Base-by-base conservation (phyloP, 2,888 invertebrate species). In the Oxycera nigricornis region DNA sequence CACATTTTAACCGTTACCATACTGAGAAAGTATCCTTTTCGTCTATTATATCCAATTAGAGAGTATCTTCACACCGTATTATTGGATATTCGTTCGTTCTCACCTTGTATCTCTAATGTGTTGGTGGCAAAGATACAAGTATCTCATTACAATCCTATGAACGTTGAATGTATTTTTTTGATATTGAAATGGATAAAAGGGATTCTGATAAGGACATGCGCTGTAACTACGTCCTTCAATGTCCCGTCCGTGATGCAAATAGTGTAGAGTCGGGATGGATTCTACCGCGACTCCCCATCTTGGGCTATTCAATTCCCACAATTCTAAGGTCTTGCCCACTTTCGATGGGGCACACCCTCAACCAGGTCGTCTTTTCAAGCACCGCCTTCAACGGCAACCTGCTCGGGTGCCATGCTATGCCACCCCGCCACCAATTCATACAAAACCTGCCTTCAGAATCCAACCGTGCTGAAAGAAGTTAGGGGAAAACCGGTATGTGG, bases 41-140 rank as follows among this genome's bases (percentile, higher is more conserved):
- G 70, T 70, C 70, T 52, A 55, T 70, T 70, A 55, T 70, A 70
- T 70, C 70, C 70, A 70, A 70, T 70, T 70, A 70, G 70, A 70
- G 39, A 65, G 65, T 39, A 70, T 55, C 52, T 70, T n/a, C n/a
- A 22, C 70, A 70, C 55, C 70, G 70, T 52, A 30, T 70, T 70
- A 70, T 70, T 35, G n/a, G n/a, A n/a, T n/a, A 55, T 55, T 70
- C 41, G 28, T 22, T 11, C 55, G n/a, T 55, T 70, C 70, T 30
- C 70, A 70, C 70, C 70, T 70, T 70, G 30, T 22, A n/a, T n/a
- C n/a, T 20, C 24, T 39, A 1, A 41, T 39, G 65, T 61, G 17
- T 31, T 61, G 2, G 61, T 30, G 31, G 28, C 9, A 11, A 59
- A 46, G 46, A 46, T 46, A 2, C 35, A 17, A 3, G 17, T 7